phyloP scores from a whole-genome alignment of 2,797 vertebrate genomes.

The Leptatherina wallacei region DNA sequence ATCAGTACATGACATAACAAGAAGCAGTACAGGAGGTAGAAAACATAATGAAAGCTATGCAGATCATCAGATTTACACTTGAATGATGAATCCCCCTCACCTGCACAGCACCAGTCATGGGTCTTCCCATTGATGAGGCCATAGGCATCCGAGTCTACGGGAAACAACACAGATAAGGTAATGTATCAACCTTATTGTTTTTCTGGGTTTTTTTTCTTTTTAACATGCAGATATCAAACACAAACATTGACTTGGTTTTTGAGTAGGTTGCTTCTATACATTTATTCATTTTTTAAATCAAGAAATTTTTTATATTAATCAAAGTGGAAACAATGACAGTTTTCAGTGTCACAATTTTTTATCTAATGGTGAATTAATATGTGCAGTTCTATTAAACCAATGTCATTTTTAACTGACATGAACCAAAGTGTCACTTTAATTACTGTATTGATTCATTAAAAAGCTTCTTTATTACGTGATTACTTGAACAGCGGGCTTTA shows the following conservation, averaged over 20 bases:
- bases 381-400: neutral
- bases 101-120: constrained; percentile 91
- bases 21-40: neutral
- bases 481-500: neutral
- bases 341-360: neutral
- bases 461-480: neutral
- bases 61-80: neutral
- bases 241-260: neutral
- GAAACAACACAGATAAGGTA: constrained; percentile 18
- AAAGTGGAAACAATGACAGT: neutral
- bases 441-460: neutral
- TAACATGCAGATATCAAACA: neutral
- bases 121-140: constrained; percentile 91
- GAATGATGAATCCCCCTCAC: constrained; percentile 74
- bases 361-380: neutral
- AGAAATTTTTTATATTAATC: no score
- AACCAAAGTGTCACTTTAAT: neutral
- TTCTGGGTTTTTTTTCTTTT: neutral
- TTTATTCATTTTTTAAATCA: no score
- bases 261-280: neutral
- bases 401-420: neutral
- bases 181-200: neutral
- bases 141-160: constrained; percentile 87
- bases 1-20: neutral
- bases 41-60: neutral